Conservation (phyloP, 2,113 vertebrate species). For the Colossoma macropomum region DNA sequence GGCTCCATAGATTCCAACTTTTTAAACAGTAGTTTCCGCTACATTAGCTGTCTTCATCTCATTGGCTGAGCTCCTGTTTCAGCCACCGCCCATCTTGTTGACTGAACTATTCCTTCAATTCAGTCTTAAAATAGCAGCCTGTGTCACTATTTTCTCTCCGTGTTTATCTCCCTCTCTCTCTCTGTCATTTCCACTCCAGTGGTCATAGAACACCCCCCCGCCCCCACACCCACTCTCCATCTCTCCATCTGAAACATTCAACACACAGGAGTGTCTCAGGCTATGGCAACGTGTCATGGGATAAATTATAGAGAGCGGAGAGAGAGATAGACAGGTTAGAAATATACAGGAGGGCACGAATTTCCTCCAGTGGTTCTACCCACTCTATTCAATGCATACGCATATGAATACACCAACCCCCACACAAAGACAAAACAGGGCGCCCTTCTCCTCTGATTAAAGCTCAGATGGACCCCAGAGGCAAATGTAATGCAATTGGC, state of each 20-base stretch:
- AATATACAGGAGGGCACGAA: constrained; percentile 16
- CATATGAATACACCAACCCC: background rate
- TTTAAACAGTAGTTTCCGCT: no score
- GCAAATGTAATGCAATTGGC: constrained; percentile 49
- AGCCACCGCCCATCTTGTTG: background rate
- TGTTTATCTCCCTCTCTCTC: background rate
- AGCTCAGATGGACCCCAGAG: constrained; percentile 34
- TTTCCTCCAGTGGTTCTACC: background rate
- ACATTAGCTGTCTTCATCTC: background rate
- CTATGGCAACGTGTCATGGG: background rate
- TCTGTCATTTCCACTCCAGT: constrained; percentile 31
- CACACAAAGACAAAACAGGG: constrained; percentile 12
- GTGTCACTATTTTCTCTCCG: background rate
- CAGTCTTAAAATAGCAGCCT: background rate
- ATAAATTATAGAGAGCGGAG: constrained; percentile 27
- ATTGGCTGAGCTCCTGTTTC: background rate
- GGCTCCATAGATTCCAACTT: no score
- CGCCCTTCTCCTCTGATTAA: constrained; percentile 51
- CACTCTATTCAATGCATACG: background rate
- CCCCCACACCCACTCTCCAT: background rate
- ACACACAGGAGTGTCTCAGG: background rate
- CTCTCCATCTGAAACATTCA: constrained; percentile 25
- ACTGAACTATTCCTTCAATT: background rate
- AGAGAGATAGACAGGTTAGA: constrained; percentile 15
- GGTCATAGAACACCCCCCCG: background rate